These are phyloP conservation scores for Heterodera filipjevi DNA, from an alignment of 2,888 invertebrate species.

Conservation along the genomic window DNA sequence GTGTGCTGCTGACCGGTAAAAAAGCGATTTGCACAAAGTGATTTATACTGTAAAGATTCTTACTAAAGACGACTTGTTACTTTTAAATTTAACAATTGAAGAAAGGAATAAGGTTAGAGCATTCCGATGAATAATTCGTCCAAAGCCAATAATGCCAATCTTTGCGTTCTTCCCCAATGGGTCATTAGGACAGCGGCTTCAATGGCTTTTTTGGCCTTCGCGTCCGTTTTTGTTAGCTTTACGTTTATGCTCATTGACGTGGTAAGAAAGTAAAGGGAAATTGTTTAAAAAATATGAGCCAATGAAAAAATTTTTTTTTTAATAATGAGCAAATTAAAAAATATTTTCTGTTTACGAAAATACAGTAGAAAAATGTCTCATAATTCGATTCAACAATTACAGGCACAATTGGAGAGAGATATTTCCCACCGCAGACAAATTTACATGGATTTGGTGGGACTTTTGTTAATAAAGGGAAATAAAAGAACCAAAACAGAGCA, in stretches of 20 bases:
- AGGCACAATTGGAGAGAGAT: not conserved
- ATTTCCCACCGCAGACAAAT: not conserved
- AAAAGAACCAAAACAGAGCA: not conserved
- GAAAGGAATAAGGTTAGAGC: not conserved
- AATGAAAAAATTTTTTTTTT: too few species aligned
- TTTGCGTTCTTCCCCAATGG: not conserved
- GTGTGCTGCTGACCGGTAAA: too few species aligned
- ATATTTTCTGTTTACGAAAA: too few species aligned
- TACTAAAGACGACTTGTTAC: too few species aligned
- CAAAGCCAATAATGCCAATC: not conserved
- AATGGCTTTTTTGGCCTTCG: not conserved
- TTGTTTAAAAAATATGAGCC: not conserved
- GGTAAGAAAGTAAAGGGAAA: not conserved
- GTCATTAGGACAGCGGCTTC: not conserved
- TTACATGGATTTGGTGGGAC: not conserved
- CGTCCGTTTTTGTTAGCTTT: not conserved
- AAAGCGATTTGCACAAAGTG: too few species aligned
- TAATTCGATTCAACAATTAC: too few species aligned
- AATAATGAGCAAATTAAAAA: not conserved
- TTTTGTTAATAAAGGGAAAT: not conserved
- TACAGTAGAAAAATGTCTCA: too few species aligned
- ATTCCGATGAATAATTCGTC: not conserved
- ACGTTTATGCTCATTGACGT: not conserved
- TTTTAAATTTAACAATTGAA: not conserved
- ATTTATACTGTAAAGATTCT: too few species aligned